Conservation (phyloP, 2,113 vertebrate species). For the Charina bottae region DNA sequence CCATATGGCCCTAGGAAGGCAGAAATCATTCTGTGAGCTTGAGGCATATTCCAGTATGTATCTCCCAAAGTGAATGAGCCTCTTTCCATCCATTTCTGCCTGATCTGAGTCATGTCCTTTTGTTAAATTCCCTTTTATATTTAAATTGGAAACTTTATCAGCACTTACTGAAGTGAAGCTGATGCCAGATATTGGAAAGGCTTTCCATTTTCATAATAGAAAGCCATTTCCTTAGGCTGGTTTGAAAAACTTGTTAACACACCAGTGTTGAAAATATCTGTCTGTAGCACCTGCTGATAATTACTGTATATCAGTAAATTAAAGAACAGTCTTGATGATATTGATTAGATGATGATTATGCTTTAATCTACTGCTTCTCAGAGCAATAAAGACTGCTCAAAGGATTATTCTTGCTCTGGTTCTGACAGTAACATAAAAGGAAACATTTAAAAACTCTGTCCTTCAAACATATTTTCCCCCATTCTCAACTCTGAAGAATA, state of each 20-base stretch:
- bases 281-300: slow-evolving; percentile 52
- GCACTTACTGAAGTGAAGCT: slow-evolving; percentile 13
- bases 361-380: slow-evolving; percentile 25
- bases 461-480: slow-evolving; percentile 20
- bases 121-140: slow-evolving; percentile 34
- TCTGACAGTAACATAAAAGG: slow-evolving; percentile 35
- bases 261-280: slow-evolving; percentile 28
- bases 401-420: slow-evolving; percentile 41
- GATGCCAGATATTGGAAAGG: slow-evolving; percentile 20
- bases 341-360: slow-evolving; percentile 26
- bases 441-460: slow-evolving; percentile 25
- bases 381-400: slow-evolving; percentile 45
- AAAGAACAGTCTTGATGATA: slow-evolving; percentile 30
- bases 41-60: not conserved
- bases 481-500: slow-evolving; percentile 16
- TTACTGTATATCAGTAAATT: slow-evolving; percentile 55
- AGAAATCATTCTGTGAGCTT: not conserved
- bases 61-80: not conserved
- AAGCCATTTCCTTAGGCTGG: slow-evolving; percentile 39
- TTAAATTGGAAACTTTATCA: slow-evolving; percentile 28
- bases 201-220: slow-evolving; percentile 35
- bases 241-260: slow-evolving; percentile 22
- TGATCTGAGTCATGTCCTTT: slow-evolving; percentile 20
- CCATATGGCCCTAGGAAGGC: slow-evolving; percentile 19
- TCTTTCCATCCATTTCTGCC: not conserved